A percentile compares a stretch with the other conserved stretches of the same genome.
phyloP scores from a whole-genome alignment of 2,113 vertebrate genomes.

The Macquaria australasica region DNA sequence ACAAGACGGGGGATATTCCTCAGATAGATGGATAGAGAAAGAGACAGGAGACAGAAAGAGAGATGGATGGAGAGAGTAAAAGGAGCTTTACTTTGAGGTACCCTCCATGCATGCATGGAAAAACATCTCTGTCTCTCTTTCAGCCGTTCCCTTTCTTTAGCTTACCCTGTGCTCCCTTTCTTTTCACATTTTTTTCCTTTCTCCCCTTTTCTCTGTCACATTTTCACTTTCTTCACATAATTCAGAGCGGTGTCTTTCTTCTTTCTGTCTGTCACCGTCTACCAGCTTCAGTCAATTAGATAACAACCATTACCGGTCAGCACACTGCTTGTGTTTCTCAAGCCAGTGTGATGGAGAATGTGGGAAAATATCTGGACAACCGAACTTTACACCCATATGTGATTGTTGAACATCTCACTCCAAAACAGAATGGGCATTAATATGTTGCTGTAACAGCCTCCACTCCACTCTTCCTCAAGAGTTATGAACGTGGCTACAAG shows the following conservation, averaged over 20 bases:
- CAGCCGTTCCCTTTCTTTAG: not conserved
- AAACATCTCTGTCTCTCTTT: slow-evolving; percentile 11
- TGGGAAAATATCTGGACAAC: not conserved
- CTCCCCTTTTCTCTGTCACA: not conserved
- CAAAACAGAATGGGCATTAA: not conserved
- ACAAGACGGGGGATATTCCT: slow-evolving; percentile 29
- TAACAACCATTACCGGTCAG: not conserved
- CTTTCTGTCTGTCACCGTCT: not conserved
- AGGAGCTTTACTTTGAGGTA: not conserved
- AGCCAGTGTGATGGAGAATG: not conserved
- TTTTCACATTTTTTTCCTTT: not conserved
- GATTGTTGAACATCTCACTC: not conserved
- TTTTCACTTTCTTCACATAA: not conserved
- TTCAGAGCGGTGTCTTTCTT: not conserved
- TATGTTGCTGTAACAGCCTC: not conserved
- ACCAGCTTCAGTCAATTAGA: not conserved
- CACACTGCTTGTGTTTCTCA: not conserved
- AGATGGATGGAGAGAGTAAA: slow-evolving; percentile 22
- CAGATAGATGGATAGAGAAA: slow-evolving; percentile 44
- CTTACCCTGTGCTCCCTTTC: not conserved
- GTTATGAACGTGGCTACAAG: slow-evolving; percentile 1
- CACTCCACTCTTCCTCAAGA: not conserved
- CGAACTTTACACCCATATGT: not conserved
- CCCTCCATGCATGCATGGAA: not conserved
- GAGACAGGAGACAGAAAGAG: slow-evolving; percentile 37